A percentile compares a stretch with the other conserved stretches of the same genome.
Evolutionary conservation across 2,888 invertebrate genomes (phyloP).

Genomic region (Polymixis lichenea): DNA sequence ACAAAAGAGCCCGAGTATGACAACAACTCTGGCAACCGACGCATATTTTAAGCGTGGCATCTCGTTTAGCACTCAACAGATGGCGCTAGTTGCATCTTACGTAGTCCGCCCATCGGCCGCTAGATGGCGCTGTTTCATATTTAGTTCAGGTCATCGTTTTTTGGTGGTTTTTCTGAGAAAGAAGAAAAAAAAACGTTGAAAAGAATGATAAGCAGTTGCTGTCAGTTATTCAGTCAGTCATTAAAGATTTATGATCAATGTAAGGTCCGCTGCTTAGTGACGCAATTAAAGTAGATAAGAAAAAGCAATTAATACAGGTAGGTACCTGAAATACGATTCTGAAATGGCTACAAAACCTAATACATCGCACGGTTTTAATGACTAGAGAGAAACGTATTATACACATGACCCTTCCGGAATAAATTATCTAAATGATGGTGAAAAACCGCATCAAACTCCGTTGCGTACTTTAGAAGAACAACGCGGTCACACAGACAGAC

Average conservation of each 20-base stretch:
- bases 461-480: too few species aligned
- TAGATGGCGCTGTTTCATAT: constrained; percentile 68
- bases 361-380: background rate
- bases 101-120: constrained; percentile 61
- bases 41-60: constrained; percentile 89
- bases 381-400: background rate
- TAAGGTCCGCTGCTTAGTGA: background rate
- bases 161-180: constrained; percentile 38
- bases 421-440: too few species aligned
- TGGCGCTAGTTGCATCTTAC: constrained; percentile 70
- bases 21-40: constrained; percentile 83
- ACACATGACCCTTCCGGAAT: too few species aligned
- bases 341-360: background rate
- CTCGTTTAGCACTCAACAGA: constrained; percentile 72
- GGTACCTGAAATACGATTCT: background rate
- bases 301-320: background rate
- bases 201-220: background rate
- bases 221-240: background rate
- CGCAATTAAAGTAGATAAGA: background rate
- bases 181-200: constrained; percentile 15
- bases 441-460: too few species aligned
- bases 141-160: constrained; percentile 51
- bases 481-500: too few species aligned
- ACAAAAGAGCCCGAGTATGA: constrained; percentile 84
- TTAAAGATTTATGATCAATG: background rate